Conservation (phyloP, 2,113 vertebrate species). For the Porphyrio hochstetteri region DNA sequence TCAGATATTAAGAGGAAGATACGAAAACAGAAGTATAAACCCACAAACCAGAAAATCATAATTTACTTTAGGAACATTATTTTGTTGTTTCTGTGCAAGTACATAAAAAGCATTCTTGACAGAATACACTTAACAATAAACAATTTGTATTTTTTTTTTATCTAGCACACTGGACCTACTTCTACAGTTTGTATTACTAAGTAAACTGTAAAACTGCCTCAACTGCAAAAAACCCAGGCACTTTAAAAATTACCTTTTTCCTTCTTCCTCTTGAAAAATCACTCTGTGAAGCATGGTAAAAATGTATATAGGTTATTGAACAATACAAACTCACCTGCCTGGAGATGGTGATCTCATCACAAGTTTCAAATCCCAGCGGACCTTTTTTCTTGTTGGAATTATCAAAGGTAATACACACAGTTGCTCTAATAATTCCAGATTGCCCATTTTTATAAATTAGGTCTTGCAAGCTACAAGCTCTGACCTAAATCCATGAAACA, state of each 20-base stretch:
- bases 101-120: not conserved
- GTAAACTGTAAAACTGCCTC: not conserved
- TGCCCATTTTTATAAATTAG: constrained; percentile 95
- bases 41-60: not conserved
- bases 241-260: not conserved
- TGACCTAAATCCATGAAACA: constrained; percentile 77
- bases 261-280: not conserved
- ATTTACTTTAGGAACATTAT: not conserved
- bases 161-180: not conserved
- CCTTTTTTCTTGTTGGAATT: constrained; percentile 92
- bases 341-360: constrained; percentile 90
- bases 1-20: not conserved
- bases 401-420: constrained; percentile 92
- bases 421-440: constrained; percentile 91
- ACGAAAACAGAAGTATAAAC: not conserved
- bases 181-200: not conserved
- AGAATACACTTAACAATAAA: not conserved
- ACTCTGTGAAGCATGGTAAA: not conserved
- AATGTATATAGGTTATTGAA: not conserved
- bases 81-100: not conserved
- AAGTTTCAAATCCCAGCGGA: constrained; percentile 90
- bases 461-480: constrained; percentile 91
- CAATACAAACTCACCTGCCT: constrained; percentile 84
- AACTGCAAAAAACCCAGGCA: not conserved
- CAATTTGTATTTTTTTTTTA: not conserved